Evolutionary conservation across 2,113 vertebrate genomes (phyloP).

Genomic region (Sinocyclocheilus rhinocerous): DNA sequence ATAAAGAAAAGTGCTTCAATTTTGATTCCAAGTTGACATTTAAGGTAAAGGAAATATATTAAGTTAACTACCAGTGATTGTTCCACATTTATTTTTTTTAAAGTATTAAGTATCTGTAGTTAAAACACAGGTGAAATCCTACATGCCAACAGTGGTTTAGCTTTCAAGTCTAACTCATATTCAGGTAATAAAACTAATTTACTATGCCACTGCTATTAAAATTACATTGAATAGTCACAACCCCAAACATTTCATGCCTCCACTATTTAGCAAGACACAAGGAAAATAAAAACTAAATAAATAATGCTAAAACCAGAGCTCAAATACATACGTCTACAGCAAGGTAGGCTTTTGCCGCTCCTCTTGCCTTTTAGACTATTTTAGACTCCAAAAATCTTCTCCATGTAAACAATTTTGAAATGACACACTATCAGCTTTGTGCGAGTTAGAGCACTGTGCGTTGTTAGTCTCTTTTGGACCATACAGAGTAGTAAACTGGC

Average conservation of each 20-base stretch:
- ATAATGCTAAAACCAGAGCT: constrained; percentile 27
- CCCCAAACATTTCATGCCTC: constrained; percentile 26
- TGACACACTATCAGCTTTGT: not conserved
- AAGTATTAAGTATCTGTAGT: constrained; percentile 56
- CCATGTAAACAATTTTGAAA: constrained; percentile 37
- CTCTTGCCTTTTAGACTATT: constrained; percentile 4
- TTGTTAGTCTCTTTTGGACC: constrained; percentile 17
- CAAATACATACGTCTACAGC: constrained; percentile 2
- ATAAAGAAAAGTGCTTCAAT: not conserved
- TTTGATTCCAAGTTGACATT: not conserved
- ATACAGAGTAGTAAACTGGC: constrained; percentile 20
- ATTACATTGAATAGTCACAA: constrained; percentile 18
- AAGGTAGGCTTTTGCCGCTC: not conserved
- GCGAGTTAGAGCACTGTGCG: not conserved
- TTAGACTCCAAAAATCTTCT: constrained; percentile 13
- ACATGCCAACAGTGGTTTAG: constrained; percentile 49
- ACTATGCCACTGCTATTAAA: constrained; percentile 24
- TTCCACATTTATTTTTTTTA: constrained; percentile 67
- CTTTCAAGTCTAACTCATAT: constrained; percentile 19
- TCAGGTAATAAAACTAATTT: constrained; percentile 56
- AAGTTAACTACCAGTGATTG: constrained; percentile 18
- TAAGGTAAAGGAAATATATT: not conserved
- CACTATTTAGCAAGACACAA: constrained; percentile 29
- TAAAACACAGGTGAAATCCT: constrained; percentile 31
- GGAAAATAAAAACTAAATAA: constrained; percentile 36